phyloP scores from a whole-genome alignment of 2,888 invertebrate species.

The Sussaba pulchella region DNA sequence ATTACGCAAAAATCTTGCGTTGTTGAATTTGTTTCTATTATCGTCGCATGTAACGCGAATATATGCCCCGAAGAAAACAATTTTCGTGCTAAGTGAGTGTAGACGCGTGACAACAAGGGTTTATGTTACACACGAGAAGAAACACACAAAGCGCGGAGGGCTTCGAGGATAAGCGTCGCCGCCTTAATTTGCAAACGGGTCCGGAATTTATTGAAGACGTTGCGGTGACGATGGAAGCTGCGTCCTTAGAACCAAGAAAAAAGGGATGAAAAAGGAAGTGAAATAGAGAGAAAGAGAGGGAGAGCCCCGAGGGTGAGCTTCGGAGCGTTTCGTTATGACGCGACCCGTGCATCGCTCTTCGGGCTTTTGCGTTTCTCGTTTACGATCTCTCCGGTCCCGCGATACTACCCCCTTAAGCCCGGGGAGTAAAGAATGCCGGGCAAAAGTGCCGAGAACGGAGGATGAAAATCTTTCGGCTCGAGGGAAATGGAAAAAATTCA shows the following conservation, averaged over 20 bases:
- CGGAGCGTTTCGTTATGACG: slow-evolving; percentile 55
- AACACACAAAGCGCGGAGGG: slow-evolving; percentile 24
- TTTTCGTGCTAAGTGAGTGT: slow-evolving; percentile 31
- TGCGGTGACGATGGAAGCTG: slow-evolving; percentile 16
- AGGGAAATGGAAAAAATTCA: slow-evolving; percentile 64
- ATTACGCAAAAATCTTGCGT: slow-evolving; percentile 25
- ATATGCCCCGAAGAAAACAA: no score
- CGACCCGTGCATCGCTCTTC: slow-evolving; percentile 56
- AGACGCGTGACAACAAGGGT: slow-evolving; percentile 35
- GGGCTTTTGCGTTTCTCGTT: slow-evolving; percentile 50
- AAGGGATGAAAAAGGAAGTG: no score
- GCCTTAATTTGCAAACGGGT: slow-evolving; percentile 48
- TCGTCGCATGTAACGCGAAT: no score
- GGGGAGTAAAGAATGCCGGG: slow-evolving; percentile 45
- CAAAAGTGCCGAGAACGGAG: slow-evolving; percentile 39
- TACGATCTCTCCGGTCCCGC: slow-evolving; percentile 51
- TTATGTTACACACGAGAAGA: slow-evolving; percentile 33
- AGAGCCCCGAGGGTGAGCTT: slow-evolving; percentile 25
- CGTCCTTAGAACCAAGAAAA: no score
- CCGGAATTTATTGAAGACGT: slow-evolving; percentile 37
- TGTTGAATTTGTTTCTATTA: no score
- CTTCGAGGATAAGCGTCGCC: slow-evolving; percentile 37
- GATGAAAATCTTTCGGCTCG: slow-evolving; percentile 22
- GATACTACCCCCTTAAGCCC: neutral
- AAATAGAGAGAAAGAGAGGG: neutral